Base-by-base conservation (phyloP, 2,797 vertebrate genomes). In the Meriones psammophilus region DNA sequence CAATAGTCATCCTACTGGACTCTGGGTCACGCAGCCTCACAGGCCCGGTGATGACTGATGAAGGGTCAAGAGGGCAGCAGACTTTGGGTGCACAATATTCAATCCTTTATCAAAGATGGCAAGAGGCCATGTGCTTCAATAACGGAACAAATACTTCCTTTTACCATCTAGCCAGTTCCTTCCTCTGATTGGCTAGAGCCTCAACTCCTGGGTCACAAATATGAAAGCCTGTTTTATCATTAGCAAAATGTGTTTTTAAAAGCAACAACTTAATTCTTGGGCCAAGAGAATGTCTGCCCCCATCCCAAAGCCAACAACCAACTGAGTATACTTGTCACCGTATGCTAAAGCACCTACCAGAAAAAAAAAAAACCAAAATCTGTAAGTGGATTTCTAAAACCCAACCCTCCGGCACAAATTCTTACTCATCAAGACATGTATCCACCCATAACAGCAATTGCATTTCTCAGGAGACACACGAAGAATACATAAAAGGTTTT, bases 51-150 rank as follows among this genome's bases (percentile, higher is more conserved):
- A 88, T 98, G 98, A 98, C 84, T 98, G 98, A 99, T 98, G 98
- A 96, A 93, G 96, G 98, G 98, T 98, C 98, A 98, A 97, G 98
- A 98, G 98, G 98, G 96, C 98, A 98, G 98, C 96, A 98, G 98
- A 98, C 98, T 99, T 98, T 98, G 98, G 98, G 98, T 98, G 98
- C 97, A 97, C 97, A 98, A 91, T 97, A 97, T 98, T 97, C 98
- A 98, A 95, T 97, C 97, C 95, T 98, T 97, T 98, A 98, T 98
- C 98, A 98, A 98, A 96, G 94, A 98, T 98, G 98, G 98, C 98
- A 98, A 97, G 94, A 94, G 92, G 98, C 98, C 98, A 98, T 77
- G 94, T 94, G 93, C 98, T 98, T 97, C 95, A 98, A 97, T 98
- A 98, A 98, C 94, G 96, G 96, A 94, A 98, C 94, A 98, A 98